Conservation (phyloP, 2,888 invertebrate genomes). For the Cerceris ruficornis region DNA sequence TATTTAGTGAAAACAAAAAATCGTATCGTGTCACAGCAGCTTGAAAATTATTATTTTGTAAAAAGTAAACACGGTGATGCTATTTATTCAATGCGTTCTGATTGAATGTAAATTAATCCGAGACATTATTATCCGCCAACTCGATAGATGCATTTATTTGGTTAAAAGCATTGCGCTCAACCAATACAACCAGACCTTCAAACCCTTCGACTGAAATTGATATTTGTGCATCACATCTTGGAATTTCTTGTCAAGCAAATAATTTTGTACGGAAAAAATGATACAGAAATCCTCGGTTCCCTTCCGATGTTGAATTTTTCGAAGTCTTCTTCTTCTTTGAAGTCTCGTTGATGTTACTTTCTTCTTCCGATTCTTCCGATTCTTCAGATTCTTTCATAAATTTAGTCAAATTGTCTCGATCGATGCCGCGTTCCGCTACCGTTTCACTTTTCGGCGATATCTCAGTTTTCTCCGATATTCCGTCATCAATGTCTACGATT, state of each 20-base stretch:
- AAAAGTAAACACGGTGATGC: too few relatives aligned
- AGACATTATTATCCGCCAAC: too few relatives aligned
- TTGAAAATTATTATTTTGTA: too few relatives aligned
- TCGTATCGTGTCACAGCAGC: too few relatives aligned
- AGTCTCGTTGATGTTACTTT: constrained; percentile 10
- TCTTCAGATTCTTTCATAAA: not conserved
- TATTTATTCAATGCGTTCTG: too few relatives aligned
- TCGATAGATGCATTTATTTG: too few relatives aligned
- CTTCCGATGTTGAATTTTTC: constrained; percentile 31
- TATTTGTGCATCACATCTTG: constrained; percentile 34
- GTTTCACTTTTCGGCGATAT: too few relatives aligned
- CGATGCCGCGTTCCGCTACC: too few relatives aligned
- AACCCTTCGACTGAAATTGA: constrained; percentile 38
- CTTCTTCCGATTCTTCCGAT: constrained; percentile 1
- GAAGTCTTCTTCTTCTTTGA: constrained; percentile 23
- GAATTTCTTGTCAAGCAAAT: constrained; percentile 72
- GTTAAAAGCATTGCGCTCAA: too few relatives aligned
- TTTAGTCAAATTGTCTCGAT: too few relatives aligned
- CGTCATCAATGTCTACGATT: not conserved
- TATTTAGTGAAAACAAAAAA: not conserved
- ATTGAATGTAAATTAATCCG: too few relatives aligned
- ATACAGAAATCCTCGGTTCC: constrained; percentile 73
- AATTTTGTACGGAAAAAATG: constrained; percentile 75
- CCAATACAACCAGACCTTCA: constrained; percentile 13
- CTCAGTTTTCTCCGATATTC: constrained; percentile 1